Evolutionary conservation across 2,113 vertebrate genomes (phyloP).

Genomic region (Abramis brama): DNA sequence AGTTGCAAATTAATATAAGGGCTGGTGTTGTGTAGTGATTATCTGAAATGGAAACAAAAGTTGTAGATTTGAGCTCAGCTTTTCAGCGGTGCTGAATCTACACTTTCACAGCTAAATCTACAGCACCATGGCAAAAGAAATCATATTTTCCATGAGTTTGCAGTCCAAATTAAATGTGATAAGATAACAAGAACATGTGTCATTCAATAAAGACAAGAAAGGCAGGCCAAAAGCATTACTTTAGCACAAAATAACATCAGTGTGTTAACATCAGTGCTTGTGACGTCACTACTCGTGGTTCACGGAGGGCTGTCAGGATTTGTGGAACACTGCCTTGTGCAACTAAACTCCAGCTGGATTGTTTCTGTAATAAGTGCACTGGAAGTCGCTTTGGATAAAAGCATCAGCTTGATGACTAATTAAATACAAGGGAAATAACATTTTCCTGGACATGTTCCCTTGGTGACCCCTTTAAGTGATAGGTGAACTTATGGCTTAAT

Average conservation of each 20-base stretch:
- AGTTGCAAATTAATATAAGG: background rate
- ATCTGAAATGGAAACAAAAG: no score
- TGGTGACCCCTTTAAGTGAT: conserved; percentile 11
- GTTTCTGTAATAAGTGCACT: conserved; percentile 28
- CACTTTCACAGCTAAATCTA: no score
- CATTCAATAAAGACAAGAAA: no score
- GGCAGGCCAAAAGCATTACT: background rate
- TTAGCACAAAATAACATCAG: background rate
- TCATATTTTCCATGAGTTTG: background rate
- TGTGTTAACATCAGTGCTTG: background rate
- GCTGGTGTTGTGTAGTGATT: background rate
- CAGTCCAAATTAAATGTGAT: background rate
- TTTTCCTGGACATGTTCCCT: conserved; percentile 31
- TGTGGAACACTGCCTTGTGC: background rate
- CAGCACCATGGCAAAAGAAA: background rate
- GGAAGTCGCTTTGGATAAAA: conserved; percentile 32
- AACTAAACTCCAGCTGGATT: conserved; percentile 34
- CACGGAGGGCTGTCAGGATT: background rate
- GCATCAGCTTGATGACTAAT: conserved; percentile 37
- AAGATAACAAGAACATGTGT: background rate
- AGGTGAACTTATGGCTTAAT: conserved; percentile 35
- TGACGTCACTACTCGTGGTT: background rate
- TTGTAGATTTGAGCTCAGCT: no score
- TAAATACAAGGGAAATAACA: conserved; percentile 36
- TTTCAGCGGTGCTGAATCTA: no score